A percentile compares a stretch with the other conserved stretches of the same genome.
Conservation (phyloP, 2,797 vertebrate genomes). For the Thamnophis elegans region DNA sequence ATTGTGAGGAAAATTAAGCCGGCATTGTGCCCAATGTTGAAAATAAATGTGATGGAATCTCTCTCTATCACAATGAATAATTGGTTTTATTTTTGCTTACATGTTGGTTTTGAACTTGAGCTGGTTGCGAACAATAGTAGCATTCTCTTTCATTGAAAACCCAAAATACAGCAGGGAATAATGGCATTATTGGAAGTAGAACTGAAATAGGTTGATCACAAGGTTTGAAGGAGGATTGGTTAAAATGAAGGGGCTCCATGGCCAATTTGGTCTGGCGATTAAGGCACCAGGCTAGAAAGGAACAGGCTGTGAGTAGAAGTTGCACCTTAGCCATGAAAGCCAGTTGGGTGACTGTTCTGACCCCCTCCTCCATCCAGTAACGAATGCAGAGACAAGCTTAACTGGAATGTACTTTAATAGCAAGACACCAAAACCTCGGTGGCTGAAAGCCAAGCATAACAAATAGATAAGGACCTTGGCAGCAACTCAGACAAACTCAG, state of each 20-base stretch:
- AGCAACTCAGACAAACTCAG: too few relatives aligned
- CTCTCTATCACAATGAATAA: background rate
- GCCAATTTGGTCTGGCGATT: background rate
- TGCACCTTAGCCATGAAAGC: background rate
- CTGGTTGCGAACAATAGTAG: too few relatives aligned
- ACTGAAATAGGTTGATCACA: background rate
- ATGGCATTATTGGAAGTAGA: background rate
- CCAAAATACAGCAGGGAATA: background rate
- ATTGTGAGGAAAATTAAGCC: background rate
- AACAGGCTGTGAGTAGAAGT: background rate
- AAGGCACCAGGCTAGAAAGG: background rate
- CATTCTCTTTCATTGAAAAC: background rate
- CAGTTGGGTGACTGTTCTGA: background rate
- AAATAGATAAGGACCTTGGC: too few relatives aligned
- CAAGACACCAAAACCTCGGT: too few relatives aligned
- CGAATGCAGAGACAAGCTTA: too few relatives aligned
- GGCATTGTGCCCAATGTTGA: background rate
- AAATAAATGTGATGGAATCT: background rate
- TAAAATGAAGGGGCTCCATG: background rate
- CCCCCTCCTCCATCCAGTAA: too few relatives aligned
- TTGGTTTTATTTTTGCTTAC: background rate
- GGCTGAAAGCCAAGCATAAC: too few relatives aligned
- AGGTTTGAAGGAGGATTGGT: background rate
- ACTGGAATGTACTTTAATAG: too few relatives aligned
- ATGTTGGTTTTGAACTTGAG: background rate